These are phyloP conservation scores for Antrozous pallidus DNA, from an alignment of 2,797 vertebrate genomes.

Conservation along the genomic window DNA sequence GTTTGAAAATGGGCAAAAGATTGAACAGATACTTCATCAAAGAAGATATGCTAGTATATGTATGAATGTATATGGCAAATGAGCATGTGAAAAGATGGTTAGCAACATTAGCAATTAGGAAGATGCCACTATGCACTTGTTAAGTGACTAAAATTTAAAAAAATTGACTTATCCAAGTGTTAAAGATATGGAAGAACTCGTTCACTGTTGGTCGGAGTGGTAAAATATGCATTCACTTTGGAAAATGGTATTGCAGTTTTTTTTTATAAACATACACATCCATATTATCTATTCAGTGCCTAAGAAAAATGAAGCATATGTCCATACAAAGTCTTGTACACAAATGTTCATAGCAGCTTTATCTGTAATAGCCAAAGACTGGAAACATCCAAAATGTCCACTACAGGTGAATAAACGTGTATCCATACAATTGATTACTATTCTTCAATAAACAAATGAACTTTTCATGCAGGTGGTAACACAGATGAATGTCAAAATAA, in stretches of 20 bases:
- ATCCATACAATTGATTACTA: neutral
- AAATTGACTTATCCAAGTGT: neutral
- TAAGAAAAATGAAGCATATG: neutral
- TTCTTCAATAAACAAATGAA: neutral
- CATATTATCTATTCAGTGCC: neutral
- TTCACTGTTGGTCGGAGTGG: neutral
- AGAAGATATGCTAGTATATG: neutral
- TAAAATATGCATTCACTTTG: neutral
- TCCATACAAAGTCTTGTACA: neutral
- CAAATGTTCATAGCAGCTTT: neutral
- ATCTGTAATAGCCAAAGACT: neutral
- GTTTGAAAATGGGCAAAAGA: neutral
- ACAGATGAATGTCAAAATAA: neutral
- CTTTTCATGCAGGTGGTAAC: neutral
- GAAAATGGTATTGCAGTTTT: neutral
- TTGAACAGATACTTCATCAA: neutral
- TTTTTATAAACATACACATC: neutral
- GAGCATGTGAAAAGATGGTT: neutral
- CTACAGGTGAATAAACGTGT: neutral
- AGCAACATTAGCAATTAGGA: neutral
- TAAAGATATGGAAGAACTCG: neutral
- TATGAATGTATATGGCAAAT: neutral
- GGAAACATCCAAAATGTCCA: neutral
- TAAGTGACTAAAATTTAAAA: neutral
- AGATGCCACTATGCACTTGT: neutral